These are phyloP conservation scores for Threskiornis aethiopicus DNA, from an alignment of 2,797 vertebrate genomes.

Conservation along the genomic window DNA sequence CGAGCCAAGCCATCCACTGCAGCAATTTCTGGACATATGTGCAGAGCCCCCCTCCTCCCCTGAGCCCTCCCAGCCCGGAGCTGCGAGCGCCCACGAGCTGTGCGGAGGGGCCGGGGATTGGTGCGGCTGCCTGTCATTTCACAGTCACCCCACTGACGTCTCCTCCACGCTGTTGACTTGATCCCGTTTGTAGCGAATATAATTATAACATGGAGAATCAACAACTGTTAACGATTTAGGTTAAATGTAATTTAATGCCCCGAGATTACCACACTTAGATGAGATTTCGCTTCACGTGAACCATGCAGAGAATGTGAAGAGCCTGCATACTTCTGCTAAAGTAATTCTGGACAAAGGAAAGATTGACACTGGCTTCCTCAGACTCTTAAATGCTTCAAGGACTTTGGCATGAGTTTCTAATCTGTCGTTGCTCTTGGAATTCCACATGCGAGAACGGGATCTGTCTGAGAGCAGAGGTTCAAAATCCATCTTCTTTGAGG, in stretches of 20 bases:
- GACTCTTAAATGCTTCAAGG: conserved; percentile 4
- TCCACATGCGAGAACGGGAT: not conserved
- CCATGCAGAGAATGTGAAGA: not conserved
- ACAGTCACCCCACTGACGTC: conserved; percentile 55
- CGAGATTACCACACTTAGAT: not conserved
- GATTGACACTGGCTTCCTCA: conserved; percentile 39
- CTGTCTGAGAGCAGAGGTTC: not conserved
- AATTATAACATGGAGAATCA: conserved; percentile 32
- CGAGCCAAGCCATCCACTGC: conserved; percentile 23
- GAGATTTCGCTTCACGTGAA: conserved; percentile 12
- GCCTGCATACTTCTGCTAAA: conserved; percentile 21
- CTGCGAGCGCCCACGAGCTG: fast-evolving
- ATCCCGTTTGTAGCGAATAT: not conserved
- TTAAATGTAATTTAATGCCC: conserved; percentile 19
- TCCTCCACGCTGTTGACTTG: not conserved
- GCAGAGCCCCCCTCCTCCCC: not conserved
- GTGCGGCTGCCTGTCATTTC: conserved; percentile 20
- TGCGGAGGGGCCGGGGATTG: not conserved
- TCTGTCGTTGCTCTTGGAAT: conserved; percentile 35
- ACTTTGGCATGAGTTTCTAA: conserved; percentile 43
- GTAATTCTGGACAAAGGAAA: conserved; percentile 39
- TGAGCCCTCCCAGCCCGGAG: conserved; percentile 4
- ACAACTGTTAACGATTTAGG: conserved; percentile 37
- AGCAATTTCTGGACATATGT: conserved; percentile 54
- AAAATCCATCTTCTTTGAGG: not conserved